phyloP scores from a whole-genome alignment of 1,140 invertebrate genomes.

The Musca vetustissima region DNA sequence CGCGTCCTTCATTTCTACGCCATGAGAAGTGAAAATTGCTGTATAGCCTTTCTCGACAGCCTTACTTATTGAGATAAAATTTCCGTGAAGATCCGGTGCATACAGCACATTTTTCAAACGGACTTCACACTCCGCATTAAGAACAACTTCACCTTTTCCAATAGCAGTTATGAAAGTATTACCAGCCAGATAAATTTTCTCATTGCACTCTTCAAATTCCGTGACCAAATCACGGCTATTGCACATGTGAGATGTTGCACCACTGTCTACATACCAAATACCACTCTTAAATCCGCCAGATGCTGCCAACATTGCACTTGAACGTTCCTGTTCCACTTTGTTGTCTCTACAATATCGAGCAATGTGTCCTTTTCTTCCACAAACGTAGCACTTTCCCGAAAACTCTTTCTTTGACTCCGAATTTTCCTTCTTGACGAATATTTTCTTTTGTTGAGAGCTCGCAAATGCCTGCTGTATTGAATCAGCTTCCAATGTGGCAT shows the following conservation, averaged over 20 bases:
- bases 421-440: background rate
- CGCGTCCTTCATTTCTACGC: too few relatives aligned
- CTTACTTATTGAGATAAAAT: slow-evolving; percentile 25
- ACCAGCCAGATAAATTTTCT: background rate
- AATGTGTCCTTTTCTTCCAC: background rate
- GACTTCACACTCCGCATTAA: background rate
- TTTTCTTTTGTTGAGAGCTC: background rate
- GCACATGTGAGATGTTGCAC: slow-evolving; percentile 13
- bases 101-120: slow-evolving; percentile 13
- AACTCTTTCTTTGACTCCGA: background rate
- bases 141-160: slow-evolving; percentile 9
- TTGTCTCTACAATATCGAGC: background rate
- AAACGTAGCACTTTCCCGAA: slow-evolving; percentile 10
- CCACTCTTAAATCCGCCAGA: too few relatives aligned
- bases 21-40: too few relatives aligned
- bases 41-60: background rate
- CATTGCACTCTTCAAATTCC: background rate
- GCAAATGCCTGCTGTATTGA: background rate
- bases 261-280: slow-evolving; percentile 14
- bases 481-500: background rate
- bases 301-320: too few relatives aligned
- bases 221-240: background rate
- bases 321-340: too few relatives aligned
- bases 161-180: background rate
- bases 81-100: slow-evolving; percentile 11